Conservation (phyloP, 2,113 vertebrate genomes). For the Oryzias celebensis region DNA sequence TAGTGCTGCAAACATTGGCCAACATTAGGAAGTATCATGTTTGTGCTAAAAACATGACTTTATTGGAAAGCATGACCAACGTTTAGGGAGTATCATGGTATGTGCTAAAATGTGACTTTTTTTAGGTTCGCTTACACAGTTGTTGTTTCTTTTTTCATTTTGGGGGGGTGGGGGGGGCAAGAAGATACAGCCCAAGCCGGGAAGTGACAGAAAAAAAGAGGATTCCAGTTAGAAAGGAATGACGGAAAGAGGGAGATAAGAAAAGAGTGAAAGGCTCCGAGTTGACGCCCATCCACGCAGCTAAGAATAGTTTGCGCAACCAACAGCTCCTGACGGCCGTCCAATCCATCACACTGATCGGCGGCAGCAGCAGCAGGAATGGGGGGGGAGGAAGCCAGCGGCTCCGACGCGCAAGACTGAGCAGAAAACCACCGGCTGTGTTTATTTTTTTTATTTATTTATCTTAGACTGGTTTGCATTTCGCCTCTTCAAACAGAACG, state of each 20-base stretch:
- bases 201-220: too few species aligned
- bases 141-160: too few species aligned
- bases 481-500: not conserved
- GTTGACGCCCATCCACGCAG: slow-evolving; percentile 65
- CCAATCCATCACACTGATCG: slow-evolving; percentile 64
- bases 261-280: slow-evolving; percentile 27
- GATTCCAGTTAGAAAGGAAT: slow-evolving; percentile 6
- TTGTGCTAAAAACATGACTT: too few species aligned
- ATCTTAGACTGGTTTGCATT: slow-evolving; percentile 39
- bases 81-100: too few species aligned
- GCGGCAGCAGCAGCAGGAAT: slow-evolving; percentile 38
- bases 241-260: slow-evolving; percentile 9
- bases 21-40: too few species aligned
- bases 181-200: too few species aligned
- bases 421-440: slow-evolving; percentile 66
- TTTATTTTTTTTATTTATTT: not conserved
- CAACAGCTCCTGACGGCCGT: slow-evolving; percentile 71
- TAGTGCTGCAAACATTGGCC: too few species aligned
- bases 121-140: too few species aligned
- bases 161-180: too few species aligned
- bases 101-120: too few species aligned
- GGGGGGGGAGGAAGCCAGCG: slow-evolving; percentile 27
- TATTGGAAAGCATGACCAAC: too few species aligned
- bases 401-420: slow-evolving; percentile 71
- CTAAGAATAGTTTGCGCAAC: slow-evolving; percentile 76